Evolutionary conservation across 2,888 invertebrate species (phyloP), one percentile per base, ranked within the genome.

Genomic region (Melitaea athalia): DNA sequence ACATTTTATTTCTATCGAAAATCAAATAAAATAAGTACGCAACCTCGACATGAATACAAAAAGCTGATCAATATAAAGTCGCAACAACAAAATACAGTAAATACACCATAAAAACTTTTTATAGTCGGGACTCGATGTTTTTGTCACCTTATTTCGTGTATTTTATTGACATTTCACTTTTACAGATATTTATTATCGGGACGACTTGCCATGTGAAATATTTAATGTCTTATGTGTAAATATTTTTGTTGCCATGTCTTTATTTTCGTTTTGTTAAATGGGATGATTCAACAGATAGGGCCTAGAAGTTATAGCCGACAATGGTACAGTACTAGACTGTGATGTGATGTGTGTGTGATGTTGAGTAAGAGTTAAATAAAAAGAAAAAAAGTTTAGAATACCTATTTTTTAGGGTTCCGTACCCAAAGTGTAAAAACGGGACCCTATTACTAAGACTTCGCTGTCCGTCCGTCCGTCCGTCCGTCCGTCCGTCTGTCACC

Each of bases 21-120:
- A 66, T 55, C 53, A 45, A 61, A 61, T 43, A 53, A 53, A 61
- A 60, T 24, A 52, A 61, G 53, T 61, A 24, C 31, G 50, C 52
- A 42, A 38, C 49, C 42, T 43, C n/a, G 15, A 61, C 47, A 68
- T 68, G 68, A 68, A 68, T 68, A 68, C 64, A 61, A 68, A 68
- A 68, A 64, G 68, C 68, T 64, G 68, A 68, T 68, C 64, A 64
- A 55, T 17, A 52, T 52, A 24, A 52, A 52, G 11, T 43, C 31
- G 53, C 14, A 64, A 64, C 15, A 53, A 53, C 33, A 68, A 43
- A 64, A 52, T 17, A 52, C 24, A 17, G 52, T 52, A 52, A 52
- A 52, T 65, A 63, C 57, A 59, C 57, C 57, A 69, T 65, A 65
- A 69, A 69, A 69, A 61, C 52, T 65, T 69, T 69, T 67, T 69